Percentiles rank a stretch among this genome's conserved stretches.
Conservation (phyloP, 2,113 vertebrate genomes). For the Salvator merianae region DNA sequence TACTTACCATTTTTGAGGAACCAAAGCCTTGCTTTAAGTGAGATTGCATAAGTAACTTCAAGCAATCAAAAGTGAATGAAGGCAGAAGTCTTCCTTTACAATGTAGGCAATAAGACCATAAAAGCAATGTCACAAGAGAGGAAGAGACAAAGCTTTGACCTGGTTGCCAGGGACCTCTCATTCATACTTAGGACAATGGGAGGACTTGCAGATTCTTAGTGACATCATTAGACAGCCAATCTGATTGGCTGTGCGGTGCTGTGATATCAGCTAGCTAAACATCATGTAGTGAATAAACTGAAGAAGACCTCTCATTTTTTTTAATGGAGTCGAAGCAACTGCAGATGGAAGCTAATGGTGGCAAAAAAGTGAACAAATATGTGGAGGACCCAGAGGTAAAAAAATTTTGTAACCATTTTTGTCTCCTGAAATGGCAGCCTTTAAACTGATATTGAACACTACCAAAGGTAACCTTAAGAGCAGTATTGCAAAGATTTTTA, state of each 20-base stretch:
- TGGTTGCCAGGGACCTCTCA: neutral
- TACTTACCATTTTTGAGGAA: too few species aligned
- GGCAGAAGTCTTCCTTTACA: neutral
- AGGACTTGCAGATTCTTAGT: neutral
- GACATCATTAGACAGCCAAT: neutral
- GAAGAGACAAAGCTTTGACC: neutral
- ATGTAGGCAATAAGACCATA: neutral
- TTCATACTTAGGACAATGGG: neutral
- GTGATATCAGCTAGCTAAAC: neutral
- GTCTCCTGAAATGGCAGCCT: neutral
- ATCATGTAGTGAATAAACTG: neutral
- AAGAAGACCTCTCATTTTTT: neutral
- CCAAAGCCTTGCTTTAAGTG: too few species aligned
- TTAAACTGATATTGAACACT: neutral
- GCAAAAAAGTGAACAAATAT: neutral
- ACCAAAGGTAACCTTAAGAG: neutral
- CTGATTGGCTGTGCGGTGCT: constrained; percentile 1
- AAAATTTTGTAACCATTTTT: neutral
- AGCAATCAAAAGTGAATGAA: neutral
- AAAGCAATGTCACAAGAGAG: neutral
- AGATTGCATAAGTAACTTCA: neutral
- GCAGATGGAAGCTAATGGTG: neutral
- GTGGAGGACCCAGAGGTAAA: neutral
- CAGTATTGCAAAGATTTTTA: neutral
- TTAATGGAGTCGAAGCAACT: neutral